These are phyloP conservation scores for Panthera tigris DNA, from an alignment of 2,113 vertebrate genomes.

Conservation along the genomic window DNA sequence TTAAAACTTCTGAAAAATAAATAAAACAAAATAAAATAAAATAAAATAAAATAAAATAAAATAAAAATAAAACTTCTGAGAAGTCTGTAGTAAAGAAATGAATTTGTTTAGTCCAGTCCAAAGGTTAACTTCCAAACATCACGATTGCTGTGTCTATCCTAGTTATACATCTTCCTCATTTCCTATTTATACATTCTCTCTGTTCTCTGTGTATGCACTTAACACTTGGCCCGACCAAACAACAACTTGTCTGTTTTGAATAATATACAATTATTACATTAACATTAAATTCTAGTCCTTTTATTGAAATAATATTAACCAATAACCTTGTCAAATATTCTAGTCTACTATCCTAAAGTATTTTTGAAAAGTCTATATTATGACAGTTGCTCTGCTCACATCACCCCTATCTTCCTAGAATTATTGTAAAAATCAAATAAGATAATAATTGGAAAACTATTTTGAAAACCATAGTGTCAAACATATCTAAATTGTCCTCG, in stretches of 20 bases:
- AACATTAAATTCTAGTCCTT: constrained; percentile 37
- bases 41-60: too few relatives aligned
- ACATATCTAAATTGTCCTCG: background rate
- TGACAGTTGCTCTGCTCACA: background rate
- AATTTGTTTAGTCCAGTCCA: constrained; percentile 4
- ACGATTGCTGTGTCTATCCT: background rate
- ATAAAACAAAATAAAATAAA: too few relatives aligned
- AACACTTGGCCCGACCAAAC: background rate
- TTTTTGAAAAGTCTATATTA: background rate
- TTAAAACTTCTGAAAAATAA: constrained; percentile 32
- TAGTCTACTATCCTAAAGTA: background rate
- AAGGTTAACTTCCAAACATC: constrained; percentile 27
- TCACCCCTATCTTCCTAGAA: background rate
- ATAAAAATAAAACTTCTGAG: constrained; percentile 1
- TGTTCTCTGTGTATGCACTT: background rate
- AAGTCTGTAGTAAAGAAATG: constrained; percentile 42
- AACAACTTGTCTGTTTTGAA: constrained; percentile 20
- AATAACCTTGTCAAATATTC: constrained; percentile 29
- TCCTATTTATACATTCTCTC: constrained; percentile 38
- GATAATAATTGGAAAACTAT: constrained; percentile 43
- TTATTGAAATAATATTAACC: constrained; percentile 36
- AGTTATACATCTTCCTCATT: constrained; percentile 32
- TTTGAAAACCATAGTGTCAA: constrained; percentile 28
- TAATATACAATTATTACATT: constrained; percentile 33
- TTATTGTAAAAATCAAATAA: constrained; percentile 30